Percentiles rank a stretch among this genome's conserved stretches.
Evolutionary conservation across 2,797 vertebrate genomes (phyloP).

Genomic region (Galagoides demidoff): DNA sequence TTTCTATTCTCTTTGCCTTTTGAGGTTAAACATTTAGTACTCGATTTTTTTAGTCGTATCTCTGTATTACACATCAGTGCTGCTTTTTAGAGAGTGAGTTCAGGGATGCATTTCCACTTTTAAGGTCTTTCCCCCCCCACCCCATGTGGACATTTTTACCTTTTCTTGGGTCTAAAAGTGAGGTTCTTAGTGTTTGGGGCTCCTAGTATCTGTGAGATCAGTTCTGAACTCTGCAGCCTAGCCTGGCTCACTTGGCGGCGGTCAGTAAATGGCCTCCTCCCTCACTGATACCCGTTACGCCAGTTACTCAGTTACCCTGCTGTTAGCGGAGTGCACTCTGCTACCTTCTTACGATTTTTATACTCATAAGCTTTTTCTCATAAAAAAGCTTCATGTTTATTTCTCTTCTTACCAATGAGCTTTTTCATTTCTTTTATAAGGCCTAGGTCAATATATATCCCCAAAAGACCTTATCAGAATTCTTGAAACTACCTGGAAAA

Average conservation of each 20-base stretch:
- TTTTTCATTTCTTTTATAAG: not conserved
- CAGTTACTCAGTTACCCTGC: not conserved
- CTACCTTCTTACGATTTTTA: not conserved
- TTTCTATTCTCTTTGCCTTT: not conserved
- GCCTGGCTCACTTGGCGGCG: not conserved
- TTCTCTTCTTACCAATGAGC: not conserved
- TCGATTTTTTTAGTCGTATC: not conserved
- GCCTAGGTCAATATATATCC: not conserved
- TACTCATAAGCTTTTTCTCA: not conserved
- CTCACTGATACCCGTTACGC: not conserved
- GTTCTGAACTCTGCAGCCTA: not conserved
- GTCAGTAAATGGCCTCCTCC: not conserved
- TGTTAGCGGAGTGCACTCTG: not conserved
- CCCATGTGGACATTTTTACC: not conserved
- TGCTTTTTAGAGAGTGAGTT: not conserved
- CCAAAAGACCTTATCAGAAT: not conserved
- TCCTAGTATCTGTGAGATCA: not conserved
- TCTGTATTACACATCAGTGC: not conserved
- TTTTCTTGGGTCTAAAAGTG: not conserved
- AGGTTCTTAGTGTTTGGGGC: not conserved
- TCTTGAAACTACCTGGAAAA: conserved; percentile 57
- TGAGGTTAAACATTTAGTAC: not conserved
- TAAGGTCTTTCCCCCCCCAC: not conserved
- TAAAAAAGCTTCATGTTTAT: not conserved
- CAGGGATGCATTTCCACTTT: not conserved